phyloP scores from a whole-genome alignment of 1,140 invertebrate species.

The Akabosia matsudoensis region DNA sequence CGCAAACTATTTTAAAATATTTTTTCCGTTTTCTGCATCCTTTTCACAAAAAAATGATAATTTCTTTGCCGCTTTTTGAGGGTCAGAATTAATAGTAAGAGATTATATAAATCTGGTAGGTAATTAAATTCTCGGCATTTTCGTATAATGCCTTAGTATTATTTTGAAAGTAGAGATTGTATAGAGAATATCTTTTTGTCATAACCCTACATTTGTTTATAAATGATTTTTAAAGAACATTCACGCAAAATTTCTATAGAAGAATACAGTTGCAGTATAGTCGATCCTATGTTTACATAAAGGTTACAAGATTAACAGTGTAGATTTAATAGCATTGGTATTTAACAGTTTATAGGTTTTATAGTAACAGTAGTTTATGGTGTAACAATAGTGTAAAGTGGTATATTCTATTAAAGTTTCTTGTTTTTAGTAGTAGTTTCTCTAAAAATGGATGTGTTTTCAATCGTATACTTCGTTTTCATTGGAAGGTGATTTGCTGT shows the following conservation, averaged over 20 bases:
- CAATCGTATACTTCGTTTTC: slow-evolving; percentile 47
- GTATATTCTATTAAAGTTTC: slow-evolving; percentile 5
- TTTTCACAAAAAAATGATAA: neutral
- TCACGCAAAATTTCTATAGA: neutral
- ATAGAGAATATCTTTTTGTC: neutral
- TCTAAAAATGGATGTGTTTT: slow-evolving; percentile 46
- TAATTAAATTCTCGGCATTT: neutral
- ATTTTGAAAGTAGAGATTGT: slow-evolving; percentile 7
- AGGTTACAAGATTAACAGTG: neutral
- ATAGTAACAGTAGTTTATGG: neutral
- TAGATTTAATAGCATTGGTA: neutral
- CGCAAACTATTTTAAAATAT: neutral
- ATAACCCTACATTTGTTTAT: neutral
- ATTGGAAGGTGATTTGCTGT: slow-evolving; percentile 46
- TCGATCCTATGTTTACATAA: neutral
- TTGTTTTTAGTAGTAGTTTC: slow-evolving; percentile 17
- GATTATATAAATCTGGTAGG: neutral
- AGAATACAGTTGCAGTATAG: neutral
- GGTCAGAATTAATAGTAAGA: neutral
- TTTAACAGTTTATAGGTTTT: neutral
- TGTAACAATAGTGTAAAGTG: slow-evolving; percentile 1
- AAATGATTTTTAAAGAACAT: slow-evolving; percentile 3
- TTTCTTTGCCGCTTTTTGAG: no score
- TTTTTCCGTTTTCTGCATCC: slow-evolving; percentile 5
- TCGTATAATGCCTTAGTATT: no score